These are phyloP conservation scores for Pyrrhosoma nymphula DNA, from an alignment of 2,888 invertebrate genomes.

Conservation along the genomic window DNA sequence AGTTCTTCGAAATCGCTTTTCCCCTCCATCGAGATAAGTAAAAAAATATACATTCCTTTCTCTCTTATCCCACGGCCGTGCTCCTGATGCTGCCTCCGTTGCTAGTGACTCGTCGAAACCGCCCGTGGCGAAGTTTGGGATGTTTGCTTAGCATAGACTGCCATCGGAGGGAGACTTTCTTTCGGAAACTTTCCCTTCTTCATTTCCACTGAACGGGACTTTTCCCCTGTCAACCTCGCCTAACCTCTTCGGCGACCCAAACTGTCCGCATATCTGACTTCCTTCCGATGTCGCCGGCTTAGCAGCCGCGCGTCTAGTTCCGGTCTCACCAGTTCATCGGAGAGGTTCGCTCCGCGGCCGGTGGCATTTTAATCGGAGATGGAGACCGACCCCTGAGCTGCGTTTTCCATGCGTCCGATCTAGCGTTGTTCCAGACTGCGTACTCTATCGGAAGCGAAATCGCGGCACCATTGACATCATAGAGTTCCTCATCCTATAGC, in stretches of 20 bases:
- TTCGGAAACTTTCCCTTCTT: not conserved
- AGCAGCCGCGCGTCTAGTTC: not conserved
- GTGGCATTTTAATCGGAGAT: not conserved
- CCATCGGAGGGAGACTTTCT: not conserved
- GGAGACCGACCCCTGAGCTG: too few species aligned
- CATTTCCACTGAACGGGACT: not conserved
- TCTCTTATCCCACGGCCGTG: not conserved
- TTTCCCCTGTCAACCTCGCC: not conserved
- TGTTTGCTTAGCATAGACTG: not conserved
- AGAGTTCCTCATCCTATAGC: too few species aligned
- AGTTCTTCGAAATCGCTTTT: not conserved
- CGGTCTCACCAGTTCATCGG: not conserved
- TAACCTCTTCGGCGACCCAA: not conserved
- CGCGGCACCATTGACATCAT: too few species aligned
- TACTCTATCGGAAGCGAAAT: too few species aligned
- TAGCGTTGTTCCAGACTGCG: too few species aligned
- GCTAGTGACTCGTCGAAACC: not conserved
- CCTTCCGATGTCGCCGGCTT: not conserved
- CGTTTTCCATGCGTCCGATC: too few species aligned
- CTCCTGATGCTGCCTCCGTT: not conserved
- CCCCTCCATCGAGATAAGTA: not conserved
- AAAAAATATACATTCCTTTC: constrained; percentile 15
- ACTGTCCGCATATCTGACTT: not conserved
- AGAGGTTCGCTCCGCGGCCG: not conserved
- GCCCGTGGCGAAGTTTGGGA: not conserved